Evolutionary conservation across 64 coral and sea anemone species (phyloP).

Genomic region (Montipora foliosa): DNA sequence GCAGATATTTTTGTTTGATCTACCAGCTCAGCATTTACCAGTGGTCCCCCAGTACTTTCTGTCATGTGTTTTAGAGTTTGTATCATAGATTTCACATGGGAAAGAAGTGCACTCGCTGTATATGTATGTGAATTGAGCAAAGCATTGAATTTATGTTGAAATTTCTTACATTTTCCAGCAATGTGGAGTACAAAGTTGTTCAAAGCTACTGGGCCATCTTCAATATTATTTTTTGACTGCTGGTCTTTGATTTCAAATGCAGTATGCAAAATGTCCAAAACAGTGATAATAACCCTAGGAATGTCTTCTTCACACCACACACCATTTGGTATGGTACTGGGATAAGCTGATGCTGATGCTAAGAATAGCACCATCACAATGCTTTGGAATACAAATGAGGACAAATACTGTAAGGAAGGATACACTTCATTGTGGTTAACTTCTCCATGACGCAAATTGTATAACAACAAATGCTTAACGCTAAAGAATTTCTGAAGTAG

Average conservation of each 20-base stretch:
- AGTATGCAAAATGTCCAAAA: constrained; percentile 62
- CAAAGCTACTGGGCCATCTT: constrained; percentile 54
- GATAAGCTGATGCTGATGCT: constrained; percentile 49
- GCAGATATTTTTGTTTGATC: constrained; percentile 7
- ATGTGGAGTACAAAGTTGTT: constrained; percentile 58
- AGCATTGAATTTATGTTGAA: constrained; percentile 37
- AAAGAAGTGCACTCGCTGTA: constrained; percentile 26
- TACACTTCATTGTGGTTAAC: constrained; percentile 45
- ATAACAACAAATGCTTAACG: constrained; percentile 30
- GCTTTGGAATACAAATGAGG: constrained; percentile 22
- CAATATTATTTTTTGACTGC: constrained; percentile 54
- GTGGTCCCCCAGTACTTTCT: neutral
- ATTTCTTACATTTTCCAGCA: constrained; percentile 61
- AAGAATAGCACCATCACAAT: constrained; percentile 49
- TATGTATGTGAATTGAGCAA: constrained; percentile 36
- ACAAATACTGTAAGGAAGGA: constrained; percentile 42
- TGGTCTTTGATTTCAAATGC: constrained; percentile 58
- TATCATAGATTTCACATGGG: constrained; percentile 26
- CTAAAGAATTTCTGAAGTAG: constrained; percentile 1
- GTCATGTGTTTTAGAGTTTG: constrained; percentile 20
- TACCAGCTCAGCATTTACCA: constrained; percentile 15
- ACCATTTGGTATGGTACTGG: constrained; percentile 53
- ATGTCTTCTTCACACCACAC: constrained; percentile 52
- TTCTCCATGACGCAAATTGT: constrained; percentile 31
- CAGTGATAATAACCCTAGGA: constrained; percentile 53